Evolutionary conservation across 2,888 invertebrate genomes (phyloP).

Genomic region (Chromoteleia sp.): DNA sequence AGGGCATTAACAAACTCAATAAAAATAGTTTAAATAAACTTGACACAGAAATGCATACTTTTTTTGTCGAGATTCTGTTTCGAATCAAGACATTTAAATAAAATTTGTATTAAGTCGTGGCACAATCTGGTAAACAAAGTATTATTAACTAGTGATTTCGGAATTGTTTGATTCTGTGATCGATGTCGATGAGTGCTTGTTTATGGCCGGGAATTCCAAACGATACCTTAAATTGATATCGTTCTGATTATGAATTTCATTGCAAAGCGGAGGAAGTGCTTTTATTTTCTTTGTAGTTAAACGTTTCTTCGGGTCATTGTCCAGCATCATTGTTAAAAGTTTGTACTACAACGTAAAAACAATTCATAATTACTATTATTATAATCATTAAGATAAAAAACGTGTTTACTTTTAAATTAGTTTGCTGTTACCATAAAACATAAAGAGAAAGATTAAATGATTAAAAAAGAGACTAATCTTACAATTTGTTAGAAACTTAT

Average conservation of each 20-base stretch:
- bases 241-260: too few relatives aligned
- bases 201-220: slow-evolving; percentile 85
- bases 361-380: not conserved
- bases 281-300: slow-evolving; percentile 91
- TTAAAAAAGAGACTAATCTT: too few relatives aligned
- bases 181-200: slow-evolving; percentile 79
- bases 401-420: too few relatives aligned
- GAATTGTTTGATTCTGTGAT: slow-evolving; percentile 73
- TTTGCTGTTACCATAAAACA: too few relatives aligned
- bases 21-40: not conserved
- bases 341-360: slow-evolving; percentile 86
- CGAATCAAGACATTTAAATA: not conserved
- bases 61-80: not conserved
- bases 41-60: not conserved
- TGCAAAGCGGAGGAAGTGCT: slow-evolving; percentile 87
- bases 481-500: too few relatives aligned
- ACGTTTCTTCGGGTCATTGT: slow-evolving; percentile 89
- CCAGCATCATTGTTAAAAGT: slow-evolving; percentile 92
- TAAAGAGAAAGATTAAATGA: too few relatives aligned
- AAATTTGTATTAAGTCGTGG: not conserved
- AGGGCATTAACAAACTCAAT: too few relatives aligned
- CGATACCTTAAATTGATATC: too few relatives aligned
- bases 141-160: slow-evolving; percentile 69
- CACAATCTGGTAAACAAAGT: not conserved
- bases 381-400: too few relatives aligned